phyloP scores from a whole-genome alignment of 2,888 invertebrate species.

The Bursaphelenchus okinawaensis region DNA sequence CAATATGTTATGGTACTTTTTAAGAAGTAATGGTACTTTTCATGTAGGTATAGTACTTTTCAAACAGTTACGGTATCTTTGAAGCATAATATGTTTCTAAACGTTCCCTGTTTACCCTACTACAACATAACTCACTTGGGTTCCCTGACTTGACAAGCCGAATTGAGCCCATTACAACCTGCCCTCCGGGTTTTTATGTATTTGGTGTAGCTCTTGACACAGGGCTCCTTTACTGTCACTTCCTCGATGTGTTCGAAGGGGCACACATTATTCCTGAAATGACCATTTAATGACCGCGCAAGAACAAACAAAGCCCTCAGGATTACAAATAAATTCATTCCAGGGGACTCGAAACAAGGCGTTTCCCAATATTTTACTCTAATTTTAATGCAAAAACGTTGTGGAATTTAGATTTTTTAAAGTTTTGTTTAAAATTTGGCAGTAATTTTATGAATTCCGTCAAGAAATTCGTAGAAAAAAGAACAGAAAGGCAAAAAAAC shows the following conservation, averaged over 20 bases:
- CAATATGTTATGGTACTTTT: too few relatives aligned
- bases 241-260: slow-evolving; percentile 61
- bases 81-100: slow-evolving; percentile 3
- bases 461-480: too few relatives aligned
- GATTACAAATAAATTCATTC: not conserved
- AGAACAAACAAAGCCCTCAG: not conserved
- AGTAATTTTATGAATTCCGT: too few relatives aligned
- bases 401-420: too few relatives aligned
- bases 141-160: slow-evolving; percentile 61
- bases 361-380: not conserved
- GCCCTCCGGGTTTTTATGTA: slow-evolving; percentile 62
- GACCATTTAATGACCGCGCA: slow-evolving; percentile 7
- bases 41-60: too few relatives aligned
- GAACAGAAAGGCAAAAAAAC: too few relatives aligned
- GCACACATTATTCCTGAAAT: slow-evolving; percentile 62
- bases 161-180: slow-evolving; percentile 60
- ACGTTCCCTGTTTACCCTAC: not conserved
- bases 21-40: too few relatives aligned
- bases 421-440: too few relatives aligned
- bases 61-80: too few relatives aligned
- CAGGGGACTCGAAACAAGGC: not conserved
- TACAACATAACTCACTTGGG: slow-evolving; percentile 58
- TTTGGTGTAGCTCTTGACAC: slow-evolving; percentile 61
- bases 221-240: slow-evolving; percentile 60
- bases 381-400: not conserved